Percentiles rank a stretch among this genome's conserved stretches.
phyloP scores from a whole-genome alignment of 2,888 invertebrate species.

The Fragum fragum region DNA sequence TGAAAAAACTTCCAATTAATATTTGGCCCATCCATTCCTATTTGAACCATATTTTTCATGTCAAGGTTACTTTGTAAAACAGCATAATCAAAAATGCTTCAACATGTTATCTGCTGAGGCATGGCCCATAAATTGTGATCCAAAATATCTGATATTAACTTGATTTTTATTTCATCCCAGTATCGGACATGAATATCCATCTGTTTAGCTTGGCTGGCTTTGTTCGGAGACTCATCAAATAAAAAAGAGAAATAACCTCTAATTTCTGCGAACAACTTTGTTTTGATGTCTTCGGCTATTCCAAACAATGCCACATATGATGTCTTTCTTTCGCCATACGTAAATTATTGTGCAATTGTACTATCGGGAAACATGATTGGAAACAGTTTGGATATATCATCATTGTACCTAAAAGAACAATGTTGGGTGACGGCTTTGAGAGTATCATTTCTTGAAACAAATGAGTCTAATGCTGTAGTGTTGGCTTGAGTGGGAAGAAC shows the following conservation, averaged over 20 bases:
- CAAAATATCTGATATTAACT: slow-evolving; percentile 8
- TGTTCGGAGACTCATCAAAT: slow-evolving; percentile 35
- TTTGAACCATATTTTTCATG: slow-evolving; percentile 42
- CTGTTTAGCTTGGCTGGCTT: slow-evolving; percentile 11
- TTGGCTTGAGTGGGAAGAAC: neutral
- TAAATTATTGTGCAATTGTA: slow-evolving; percentile 30
- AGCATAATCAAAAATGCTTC: slow-evolving; percentile 12
- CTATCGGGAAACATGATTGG: slow-evolving; percentile 39
- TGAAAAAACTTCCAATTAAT: slow-evolving; percentile 54
- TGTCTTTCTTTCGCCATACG: slow-evolving; percentile 37
- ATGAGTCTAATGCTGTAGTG: neutral
- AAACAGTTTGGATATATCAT: slow-evolving; percentile 17
- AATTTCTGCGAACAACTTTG: slow-evolving; percentile 9
- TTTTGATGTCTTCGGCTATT: slow-evolving; percentile 36
- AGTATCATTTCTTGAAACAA: slow-evolving; percentile 21
- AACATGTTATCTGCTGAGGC: slow-evolving; percentile 29
- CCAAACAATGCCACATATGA: slow-evolving; percentile 37
- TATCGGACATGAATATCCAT: slow-evolving; percentile 33
- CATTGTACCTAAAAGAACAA: slow-evolving; percentile 26
- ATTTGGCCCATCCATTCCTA: slow-evolving; percentile 55
- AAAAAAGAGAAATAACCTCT: slow-evolving; percentile 8
- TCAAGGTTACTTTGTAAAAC: slow-evolving; percentile 5
- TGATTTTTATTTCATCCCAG: slow-evolving; percentile 18
- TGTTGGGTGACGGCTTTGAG: slow-evolving; percentile 20
- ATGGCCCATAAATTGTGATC: slow-evolving; percentile 37